A percentile compares a stretch with the other conserved stretches of the same genome.
Conservation (phyloP, 2,797 vertebrate species). For the Buceros bicornis region DNA sequence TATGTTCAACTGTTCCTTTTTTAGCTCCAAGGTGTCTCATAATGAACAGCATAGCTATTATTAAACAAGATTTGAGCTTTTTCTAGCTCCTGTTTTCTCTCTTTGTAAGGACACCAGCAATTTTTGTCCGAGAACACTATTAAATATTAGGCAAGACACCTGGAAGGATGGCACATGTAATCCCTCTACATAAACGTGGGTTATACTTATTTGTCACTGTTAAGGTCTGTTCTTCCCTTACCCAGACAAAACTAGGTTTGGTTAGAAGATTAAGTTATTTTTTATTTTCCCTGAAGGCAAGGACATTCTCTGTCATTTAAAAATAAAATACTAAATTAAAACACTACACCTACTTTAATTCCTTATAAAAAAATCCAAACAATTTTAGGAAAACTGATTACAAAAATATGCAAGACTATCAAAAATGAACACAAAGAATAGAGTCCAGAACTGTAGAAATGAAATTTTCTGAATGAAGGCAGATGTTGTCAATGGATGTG, state of each 20-base stretch:
- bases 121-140: neutral
- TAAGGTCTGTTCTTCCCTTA: neutral
- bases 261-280: neutral
- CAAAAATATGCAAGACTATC: neutral
- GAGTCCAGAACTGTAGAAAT: neutral
- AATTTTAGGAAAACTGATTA: neutral
- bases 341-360: neutral
- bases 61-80: neutral
- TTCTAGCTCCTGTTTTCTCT: neutral
- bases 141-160: neutral
- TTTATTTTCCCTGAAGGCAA: neutral
- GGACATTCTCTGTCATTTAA: neutral
- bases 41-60: neutral
- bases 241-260: neutral
- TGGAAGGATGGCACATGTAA: neutral
- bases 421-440: neutral
- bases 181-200: neutral
- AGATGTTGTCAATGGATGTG: neutral
- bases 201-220: neutral
- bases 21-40: neutral
- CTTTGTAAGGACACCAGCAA: neutral
- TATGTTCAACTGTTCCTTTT: neutral
- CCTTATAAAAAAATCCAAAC: neutral
- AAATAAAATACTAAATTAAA: neutral
- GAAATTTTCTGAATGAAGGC: neutral